A percentile compares a stretch with the other conserved stretches of the same genome.
phyloP scores from a whole-genome alignment of 2,888 invertebrate species.

The Gari tellinella region DNA sequence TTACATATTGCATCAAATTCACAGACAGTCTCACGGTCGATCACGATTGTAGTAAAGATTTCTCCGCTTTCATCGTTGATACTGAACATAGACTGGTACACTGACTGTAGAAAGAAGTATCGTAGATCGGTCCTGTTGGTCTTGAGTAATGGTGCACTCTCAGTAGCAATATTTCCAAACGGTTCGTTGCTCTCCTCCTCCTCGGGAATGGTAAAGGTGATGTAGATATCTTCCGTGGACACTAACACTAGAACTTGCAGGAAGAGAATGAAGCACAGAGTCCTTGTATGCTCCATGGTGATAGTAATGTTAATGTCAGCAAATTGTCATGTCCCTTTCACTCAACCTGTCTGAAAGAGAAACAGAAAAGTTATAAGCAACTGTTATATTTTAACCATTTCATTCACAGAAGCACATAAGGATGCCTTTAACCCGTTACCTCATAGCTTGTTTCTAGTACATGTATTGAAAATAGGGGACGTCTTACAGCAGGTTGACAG shows the following conservation, averaged over 20 bases:
- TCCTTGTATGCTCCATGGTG: constrained; percentile 27
- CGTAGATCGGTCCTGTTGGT: constrained; percentile 23
- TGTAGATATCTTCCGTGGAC: constrained; percentile 7
- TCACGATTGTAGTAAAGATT: constrained; percentile 55
- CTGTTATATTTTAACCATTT: too few species aligned
- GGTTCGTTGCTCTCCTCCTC: constrained; percentile 42
- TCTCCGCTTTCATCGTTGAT: constrained; percentile 55
- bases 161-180: constrained; percentile 59
- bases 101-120: constrained; percentile 52
- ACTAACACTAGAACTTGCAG: not conserved
- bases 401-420: too few species aligned
- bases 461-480: too few species aligned
- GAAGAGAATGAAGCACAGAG: constrained; percentile 17
- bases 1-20: constrained; percentile 56
- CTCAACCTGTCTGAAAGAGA: constrained; percentile 3
- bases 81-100: constrained; percentile 48
- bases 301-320: constrained; percentile 9
- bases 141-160: constrained; percentile 31
- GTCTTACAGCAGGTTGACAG: too few species aligned
- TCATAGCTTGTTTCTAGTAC: too few species aligned
- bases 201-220: constrained; percentile 58
- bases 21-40: constrained; percentile 70
- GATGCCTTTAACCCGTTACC: too few species aligned
- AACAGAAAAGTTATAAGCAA: too few species aligned
- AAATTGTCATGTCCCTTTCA: not conserved